phyloP scores from a whole-genome alignment of 1,140 invertebrate species.

The Aphaenogaster ashmeadi region DNA sequence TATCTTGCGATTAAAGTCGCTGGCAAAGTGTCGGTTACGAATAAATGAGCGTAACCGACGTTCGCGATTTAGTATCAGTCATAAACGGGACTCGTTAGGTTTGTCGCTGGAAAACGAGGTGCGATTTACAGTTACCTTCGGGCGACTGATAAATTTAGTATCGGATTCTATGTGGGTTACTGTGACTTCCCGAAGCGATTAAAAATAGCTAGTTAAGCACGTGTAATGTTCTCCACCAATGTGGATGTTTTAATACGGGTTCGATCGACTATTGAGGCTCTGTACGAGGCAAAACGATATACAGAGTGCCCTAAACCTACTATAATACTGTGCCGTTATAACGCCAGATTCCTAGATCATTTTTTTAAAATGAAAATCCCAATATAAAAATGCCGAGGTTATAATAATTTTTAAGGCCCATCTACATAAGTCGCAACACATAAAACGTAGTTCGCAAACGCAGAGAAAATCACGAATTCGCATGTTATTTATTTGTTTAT shows the following conservation, averaged over 20 bases:
- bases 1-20: not conserved
- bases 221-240: not conserved
- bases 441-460: too few relatives aligned
- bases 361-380: too few relatives aligned
- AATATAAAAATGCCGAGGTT: too few relatives aligned
- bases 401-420: too few relatives aligned
- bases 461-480: too few relatives aligned
- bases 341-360: too few relatives aligned
- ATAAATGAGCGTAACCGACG: not conserved
- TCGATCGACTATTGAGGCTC: not conserved
- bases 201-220: not conserved
- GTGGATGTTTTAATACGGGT: not conserved
- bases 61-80: not conserved
- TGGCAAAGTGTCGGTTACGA: not conserved
- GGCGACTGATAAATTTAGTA: conserved; percentile 39
- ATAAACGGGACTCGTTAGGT: conserved; percentile 11
- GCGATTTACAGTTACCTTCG: conserved; percentile 1
- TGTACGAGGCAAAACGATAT: not conserved
- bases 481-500: too few relatives aligned
- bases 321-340: too few relatives aligned
- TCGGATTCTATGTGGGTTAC: not conserved
- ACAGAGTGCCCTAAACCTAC: too few relatives aligned
- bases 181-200: not conserved
- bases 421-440: too few relatives aligned
- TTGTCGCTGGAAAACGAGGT: not conserved